These are phyloP conservation scores for Tetheella fluctuosa DNA, from an alignment of 2,888 invertebrate species.

Conservation along the genomic window DNA sequence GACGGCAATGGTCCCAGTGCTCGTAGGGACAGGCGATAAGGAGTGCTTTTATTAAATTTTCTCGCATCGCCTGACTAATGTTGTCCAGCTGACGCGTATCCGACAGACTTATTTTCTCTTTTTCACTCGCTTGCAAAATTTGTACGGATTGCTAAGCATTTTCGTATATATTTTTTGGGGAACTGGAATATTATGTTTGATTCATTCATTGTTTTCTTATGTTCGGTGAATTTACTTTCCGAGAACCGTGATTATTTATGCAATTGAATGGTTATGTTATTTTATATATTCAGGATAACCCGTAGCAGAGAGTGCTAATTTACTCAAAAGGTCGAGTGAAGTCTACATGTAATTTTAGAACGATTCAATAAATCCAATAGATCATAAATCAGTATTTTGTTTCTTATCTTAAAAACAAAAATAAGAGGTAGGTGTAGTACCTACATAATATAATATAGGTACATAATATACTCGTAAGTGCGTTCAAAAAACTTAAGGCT, in stretches of 20 bases:
- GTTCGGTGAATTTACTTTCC: constrained; percentile 2
- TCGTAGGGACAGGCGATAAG: constrained; percentile 57
- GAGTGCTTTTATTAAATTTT: constrained; percentile 81
- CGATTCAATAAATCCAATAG: no score
- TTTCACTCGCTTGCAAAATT: constrained; percentile 61
- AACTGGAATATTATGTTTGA: not conserved
- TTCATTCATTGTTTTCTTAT: constrained; percentile 13
- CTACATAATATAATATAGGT: no score
- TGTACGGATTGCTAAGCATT: constrained; percentile 54
- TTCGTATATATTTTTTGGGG: constrained; percentile 19
- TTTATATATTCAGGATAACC: not conserved
- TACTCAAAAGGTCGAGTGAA: no score
- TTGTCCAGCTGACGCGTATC: constrained; percentile 76
- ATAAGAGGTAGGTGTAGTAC: no score
- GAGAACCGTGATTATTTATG: not conserved
- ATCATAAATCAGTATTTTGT: no score
- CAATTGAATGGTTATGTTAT: not conserved
- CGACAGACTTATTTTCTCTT: constrained; percentile 68
- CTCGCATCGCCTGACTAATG: constrained; percentile 80
- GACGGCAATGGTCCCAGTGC: constrained; percentile 37
- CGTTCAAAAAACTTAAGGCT: no score
- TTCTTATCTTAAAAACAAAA: no score
- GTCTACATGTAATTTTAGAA: no score
- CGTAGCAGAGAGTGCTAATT: not conserved
- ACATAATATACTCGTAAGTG: no score